phyloP scores from a whole-genome alignment of 1,140 invertebrate species.

The Pseudobourletiella spinata region DNA sequence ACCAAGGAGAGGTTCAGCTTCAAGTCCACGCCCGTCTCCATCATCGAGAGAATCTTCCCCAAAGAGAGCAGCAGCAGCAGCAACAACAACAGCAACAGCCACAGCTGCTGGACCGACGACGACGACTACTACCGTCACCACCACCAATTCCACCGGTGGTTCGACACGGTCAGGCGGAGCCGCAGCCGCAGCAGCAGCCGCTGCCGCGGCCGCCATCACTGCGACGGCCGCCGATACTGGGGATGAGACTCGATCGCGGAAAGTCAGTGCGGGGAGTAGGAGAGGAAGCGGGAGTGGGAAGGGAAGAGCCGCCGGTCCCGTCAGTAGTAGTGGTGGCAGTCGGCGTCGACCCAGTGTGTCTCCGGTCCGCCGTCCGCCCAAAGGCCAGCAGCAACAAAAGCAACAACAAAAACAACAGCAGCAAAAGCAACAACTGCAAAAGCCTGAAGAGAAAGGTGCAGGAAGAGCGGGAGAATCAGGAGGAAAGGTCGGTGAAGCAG shows the following conservation, averaged over 20 bases:
- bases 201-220: neutral
- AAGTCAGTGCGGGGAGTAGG: neutral
- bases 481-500: constrained; percentile 17
- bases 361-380: neutral
- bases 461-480: constrained; percentile 34
- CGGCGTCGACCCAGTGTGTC: neutral
- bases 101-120: too few relatives aligned
- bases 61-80: neutral
- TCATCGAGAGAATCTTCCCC: constrained; percentile 13
- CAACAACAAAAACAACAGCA: too few relatives aligned
- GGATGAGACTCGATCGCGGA: neutral
- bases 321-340: neutral
- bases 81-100: constrained; percentile 13
- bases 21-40: constrained; percentile 23
- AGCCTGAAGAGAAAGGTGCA: constrained; percentile 29
- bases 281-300: neutral
- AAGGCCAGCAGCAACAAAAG: too few relatives aligned
- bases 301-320: neutral
- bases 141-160: too few relatives aligned
- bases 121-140: too few relatives aligned
- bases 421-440: constrained; percentile 2
- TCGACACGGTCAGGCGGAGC: too few relatives aligned
- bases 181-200: neutral
- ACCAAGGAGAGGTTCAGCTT: constrained; percentile 31
- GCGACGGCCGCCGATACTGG: neutral